Evolutionary conservation across 2,113 vertebrate species (phyloP).

Genomic region (Ailurus styani): DNA sequence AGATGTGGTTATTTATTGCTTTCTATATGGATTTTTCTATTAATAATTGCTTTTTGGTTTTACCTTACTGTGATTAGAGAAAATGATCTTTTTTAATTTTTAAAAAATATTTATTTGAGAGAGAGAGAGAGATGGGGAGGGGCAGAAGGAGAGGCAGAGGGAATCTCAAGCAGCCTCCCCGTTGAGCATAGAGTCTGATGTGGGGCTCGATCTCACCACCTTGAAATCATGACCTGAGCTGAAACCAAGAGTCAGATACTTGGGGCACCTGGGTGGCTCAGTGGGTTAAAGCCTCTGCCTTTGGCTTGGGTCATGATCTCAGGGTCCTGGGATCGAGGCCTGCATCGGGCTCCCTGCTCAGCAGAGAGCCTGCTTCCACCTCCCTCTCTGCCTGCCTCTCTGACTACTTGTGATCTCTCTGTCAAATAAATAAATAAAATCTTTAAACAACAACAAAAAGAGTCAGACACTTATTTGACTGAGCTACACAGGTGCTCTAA

Average conservation of each 20-base stretch:
- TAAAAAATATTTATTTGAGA: not conserved
- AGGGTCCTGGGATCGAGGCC: too few species aligned
- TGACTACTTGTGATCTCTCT: too few species aligned
- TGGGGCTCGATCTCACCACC: not conserved
- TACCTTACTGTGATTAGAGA: not conserved
- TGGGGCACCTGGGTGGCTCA: too few species aligned
- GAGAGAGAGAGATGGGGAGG: not conserved
- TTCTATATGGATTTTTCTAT: not conserved
- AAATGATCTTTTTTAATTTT: not conserved
- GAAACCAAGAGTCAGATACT: not conserved
- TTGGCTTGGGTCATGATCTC: too few species aligned
- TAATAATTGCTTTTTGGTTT: not conserved
- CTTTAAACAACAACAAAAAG: too few species aligned
- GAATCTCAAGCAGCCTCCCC: not conserved
- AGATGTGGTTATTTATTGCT: not conserved
- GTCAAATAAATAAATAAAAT: too few species aligned
- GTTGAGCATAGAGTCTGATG: not conserved
- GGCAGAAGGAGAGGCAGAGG: not conserved
- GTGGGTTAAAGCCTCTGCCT: too few species aligned
- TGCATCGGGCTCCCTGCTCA: too few species aligned
- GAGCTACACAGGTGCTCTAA: not conserved
- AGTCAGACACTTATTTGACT: not conserved
- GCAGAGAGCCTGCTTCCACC: too few species aligned
- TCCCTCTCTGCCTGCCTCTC: too few species aligned
- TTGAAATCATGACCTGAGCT: not conserved